Percentiles rank a stretch among this genome's conserved stretches.
Evolutionary conservation across 2,888 invertebrate species (phyloP).

Genomic region (Furcula furcula): DNA sequence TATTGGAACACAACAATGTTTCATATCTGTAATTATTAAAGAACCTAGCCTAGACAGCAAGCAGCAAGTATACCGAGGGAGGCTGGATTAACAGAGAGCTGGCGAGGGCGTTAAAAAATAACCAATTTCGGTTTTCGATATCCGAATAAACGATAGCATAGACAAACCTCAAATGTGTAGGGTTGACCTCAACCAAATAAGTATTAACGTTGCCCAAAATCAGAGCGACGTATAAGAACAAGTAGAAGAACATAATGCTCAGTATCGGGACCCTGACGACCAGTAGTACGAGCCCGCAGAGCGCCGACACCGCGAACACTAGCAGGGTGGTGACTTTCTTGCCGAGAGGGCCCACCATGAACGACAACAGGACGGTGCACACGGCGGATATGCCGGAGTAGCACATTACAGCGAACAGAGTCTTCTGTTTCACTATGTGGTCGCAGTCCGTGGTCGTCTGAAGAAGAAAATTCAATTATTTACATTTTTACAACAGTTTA

Average conservation of each 20-base stretch:
- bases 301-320: conserved; percentile 42
- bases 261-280: conserved; percentile 52
- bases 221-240: conserved; percentile 56
- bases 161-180: conserved; percentile 60
- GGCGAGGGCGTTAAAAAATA: too few relatives aligned
- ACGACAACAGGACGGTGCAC: conserved; percentile 50
- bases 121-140: too few relatives aligned
- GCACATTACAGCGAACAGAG: conserved; percentile 60
- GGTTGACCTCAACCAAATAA: conserved; percentile 64
- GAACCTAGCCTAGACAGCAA: too few relatives aligned
- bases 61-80: too few relatives aligned
- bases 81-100: too few relatives aligned
- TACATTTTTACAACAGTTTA: too few relatives aligned
- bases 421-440: conserved; percentile 44
- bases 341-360: conserved; percentile 51
- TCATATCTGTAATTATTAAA: too few relatives aligned
- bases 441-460: conserved; percentile 50
- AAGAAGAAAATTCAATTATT: conserved; percentile 10
- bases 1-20: too few relatives aligned
- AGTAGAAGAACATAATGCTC: conserved; percentile 56
- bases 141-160: neutral
- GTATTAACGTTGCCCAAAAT: conserved; percentile 64
- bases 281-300: conserved; percentile 45
- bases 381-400: conserved; percentile 50
- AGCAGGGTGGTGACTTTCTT: conserved; percentile 50